Evolutionary conservation across 2,888 invertebrate species (phyloP).

Genomic region (Oxystoma pomonae): DNA sequence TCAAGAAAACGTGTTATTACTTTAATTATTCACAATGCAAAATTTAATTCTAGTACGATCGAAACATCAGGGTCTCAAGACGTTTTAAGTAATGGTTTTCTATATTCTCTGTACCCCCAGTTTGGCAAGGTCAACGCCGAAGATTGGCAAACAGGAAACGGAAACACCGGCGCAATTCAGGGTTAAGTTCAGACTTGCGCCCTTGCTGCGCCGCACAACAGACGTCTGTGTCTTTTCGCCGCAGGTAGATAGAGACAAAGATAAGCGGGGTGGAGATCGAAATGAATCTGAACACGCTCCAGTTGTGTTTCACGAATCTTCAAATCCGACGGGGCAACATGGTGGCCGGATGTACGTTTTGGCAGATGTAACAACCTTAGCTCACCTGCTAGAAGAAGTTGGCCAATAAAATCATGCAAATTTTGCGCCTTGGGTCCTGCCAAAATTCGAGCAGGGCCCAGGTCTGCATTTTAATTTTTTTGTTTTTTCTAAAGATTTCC

Average conservation of each 20-base stretch:
- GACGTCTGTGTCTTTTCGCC: background rate
- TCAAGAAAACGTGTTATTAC: background rate
- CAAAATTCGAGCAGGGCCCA: background rate
- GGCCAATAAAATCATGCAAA: background rate
- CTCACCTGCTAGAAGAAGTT: background rate
- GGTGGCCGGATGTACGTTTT: background rate
- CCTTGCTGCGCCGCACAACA: background rate
- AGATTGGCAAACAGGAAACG: background rate
- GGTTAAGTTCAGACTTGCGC: background rate
- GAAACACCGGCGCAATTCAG: background rate
- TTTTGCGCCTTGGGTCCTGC: background rate
- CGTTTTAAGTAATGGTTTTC: no score
- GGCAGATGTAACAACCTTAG: background rate
- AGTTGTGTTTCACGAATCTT: background rate
- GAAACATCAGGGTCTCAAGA: background rate
- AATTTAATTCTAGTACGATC: background rate
- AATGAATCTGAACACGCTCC: background rate
- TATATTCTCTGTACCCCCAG: background rate
- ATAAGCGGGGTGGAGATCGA: background rate
- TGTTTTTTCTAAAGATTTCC: no score
- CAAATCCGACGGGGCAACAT: background rate
- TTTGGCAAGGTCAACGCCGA: background rate
- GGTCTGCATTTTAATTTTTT: no score
- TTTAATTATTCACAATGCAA: background rate
- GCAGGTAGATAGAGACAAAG: background rate